Conservation (phyloP, 1,140 invertebrate genomes). For the Anthonomus grandis region DNA sequence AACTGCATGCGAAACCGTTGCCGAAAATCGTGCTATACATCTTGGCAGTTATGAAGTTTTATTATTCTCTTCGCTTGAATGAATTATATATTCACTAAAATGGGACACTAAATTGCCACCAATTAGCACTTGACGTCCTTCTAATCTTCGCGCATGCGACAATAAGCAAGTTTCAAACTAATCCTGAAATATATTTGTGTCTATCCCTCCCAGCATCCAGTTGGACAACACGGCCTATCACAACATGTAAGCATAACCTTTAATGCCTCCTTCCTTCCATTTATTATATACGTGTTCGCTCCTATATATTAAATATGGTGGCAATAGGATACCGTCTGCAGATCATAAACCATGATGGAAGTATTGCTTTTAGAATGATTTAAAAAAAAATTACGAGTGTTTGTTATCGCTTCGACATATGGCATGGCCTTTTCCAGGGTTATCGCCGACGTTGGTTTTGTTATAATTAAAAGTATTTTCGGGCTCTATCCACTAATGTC, state of each 20-base stretch:
- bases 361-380: neutral
- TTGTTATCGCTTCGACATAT: neutral
- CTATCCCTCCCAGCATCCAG: neutral
- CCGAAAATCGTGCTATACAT: too few relatives aligned
- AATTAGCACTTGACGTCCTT: neutral
- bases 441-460: neutral
- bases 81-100: neutral
- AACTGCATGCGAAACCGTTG: too few relatives aligned
- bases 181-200: neutral
- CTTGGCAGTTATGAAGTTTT: too few relatives aligned
- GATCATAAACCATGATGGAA: neutral
- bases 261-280: neutral
- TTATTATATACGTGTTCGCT: neutral
- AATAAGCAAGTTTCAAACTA: neutral
- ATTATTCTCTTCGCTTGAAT: neutral
- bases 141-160: neutral
- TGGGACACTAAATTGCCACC: too few relatives aligned
- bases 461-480: neutral
- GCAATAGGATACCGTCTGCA: neutral
- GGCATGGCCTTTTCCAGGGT: neutral
- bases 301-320: neutral
- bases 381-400: neutral
- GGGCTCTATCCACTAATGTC: neutral
- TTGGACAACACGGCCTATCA: neutral
- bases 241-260: neutral